Evolutionary conservation across 2,888 invertebrate species (phyloP), one percentile per base, ranked within the genome.

Genomic region (Epistrophe eligans): DNA sequence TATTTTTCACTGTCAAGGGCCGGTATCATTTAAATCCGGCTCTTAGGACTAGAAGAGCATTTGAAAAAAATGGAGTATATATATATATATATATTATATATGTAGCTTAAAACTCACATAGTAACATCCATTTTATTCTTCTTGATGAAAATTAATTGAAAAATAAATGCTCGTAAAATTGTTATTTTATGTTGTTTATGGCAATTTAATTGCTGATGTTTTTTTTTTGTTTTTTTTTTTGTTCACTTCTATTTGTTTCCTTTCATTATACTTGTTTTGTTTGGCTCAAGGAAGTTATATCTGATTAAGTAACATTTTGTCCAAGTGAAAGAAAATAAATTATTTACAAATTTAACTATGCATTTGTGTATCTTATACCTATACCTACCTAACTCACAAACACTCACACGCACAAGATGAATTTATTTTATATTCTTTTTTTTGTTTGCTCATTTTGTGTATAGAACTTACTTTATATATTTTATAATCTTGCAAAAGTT

Each of bases 111-210:
- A 62, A 62, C 24, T 62, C 15, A 50, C 35, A 50, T 50, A 28
- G 3, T 11, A 24, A n/a, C 32, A 72, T 17, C 9, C 58, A 60
- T 60, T 55, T 55, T 45, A 60, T 40, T 58, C 77, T 38, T 40
- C 19, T 77, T 43, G 15, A 19, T 13, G 60, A 40, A 72, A 82
- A 73, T 85, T 85, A 85, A 85, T 85, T 85, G 82, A 85, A 85
- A 85, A 85, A 77, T 82, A 82, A 85, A 82, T 85, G 77, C 82
- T 82, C 73, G 81, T 85, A 77, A 85, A 85, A 77, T 85, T 85
- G 81, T 82, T 70, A 85, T 85, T 85, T 82, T 62, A 77, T 82
- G 77, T 77, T 85, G 85, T 82, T 85, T 82, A 85, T 82, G 73
- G 82, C 85, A 77, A 82, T 85, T 85, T 85, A 85, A 85, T 85